A percentile compares a stretch with the other conserved stretches of the same genome.
These are phyloP conservation scores for Anthoscopus minutus DNA, from an alignment of 2,113 vertebrate species.

Conservation along the genomic window DNA sequence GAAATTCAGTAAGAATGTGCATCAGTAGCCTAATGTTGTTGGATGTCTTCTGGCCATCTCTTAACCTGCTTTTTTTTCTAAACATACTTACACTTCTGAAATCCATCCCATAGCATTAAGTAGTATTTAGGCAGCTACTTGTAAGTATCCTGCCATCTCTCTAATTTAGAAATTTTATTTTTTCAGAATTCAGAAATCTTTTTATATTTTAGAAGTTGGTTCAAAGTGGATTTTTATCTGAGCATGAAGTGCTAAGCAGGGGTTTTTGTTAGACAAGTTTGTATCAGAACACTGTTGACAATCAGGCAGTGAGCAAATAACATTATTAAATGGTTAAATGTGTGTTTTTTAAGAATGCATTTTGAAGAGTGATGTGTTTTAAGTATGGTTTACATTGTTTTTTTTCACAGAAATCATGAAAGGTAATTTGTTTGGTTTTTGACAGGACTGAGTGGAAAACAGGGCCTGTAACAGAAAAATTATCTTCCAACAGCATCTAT, in stretches of 20 bases:
- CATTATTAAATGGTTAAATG: neutral
- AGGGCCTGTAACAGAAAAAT: neutral
- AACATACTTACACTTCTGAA: neutral
- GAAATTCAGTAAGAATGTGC: neutral
- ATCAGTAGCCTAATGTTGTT: neutral
- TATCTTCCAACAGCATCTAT: neutral
- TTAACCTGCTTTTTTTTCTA: neutral
- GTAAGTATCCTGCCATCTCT: neutral
- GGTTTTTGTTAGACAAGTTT: neutral
- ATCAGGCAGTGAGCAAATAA: neutral
- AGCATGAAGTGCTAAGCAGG: neutral
- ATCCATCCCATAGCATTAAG: neutral
- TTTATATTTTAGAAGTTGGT: neutral
- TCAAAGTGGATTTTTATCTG: neutral
- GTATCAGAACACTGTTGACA: neutral
- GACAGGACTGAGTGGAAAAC: neutral
- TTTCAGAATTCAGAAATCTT: neutral
- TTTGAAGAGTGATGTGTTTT: neutral
- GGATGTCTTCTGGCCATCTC: neutral
- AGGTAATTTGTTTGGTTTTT: neutral
- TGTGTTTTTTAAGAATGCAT: neutral
- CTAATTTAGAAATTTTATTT: neutral
- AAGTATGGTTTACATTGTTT: neutral
- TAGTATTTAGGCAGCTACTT: neutral
- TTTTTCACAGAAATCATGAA: neutral